Conservation (phyloP, 2,797 vertebrate genomes). For the Pseudochaenichthys georgianus region DNA sequence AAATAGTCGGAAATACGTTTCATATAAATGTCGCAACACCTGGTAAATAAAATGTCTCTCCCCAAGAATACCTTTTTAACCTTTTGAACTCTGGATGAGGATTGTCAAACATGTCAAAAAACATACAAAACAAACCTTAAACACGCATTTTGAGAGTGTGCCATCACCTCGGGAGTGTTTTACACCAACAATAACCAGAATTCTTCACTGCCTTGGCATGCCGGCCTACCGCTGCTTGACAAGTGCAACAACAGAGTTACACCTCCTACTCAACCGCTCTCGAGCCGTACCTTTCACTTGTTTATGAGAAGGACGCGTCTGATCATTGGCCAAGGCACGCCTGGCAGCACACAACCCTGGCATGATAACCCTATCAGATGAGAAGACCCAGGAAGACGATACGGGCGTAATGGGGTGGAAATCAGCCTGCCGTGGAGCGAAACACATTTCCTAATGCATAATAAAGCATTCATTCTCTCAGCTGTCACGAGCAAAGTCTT, state of each 20-base stretch:
- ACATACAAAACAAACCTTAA: too few species aligned
- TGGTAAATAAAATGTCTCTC: too few species aligned
- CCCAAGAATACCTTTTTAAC: too few species aligned
- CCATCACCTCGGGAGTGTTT: conserved; percentile 11
- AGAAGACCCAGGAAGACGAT: conserved; percentile 72
- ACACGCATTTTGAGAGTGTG: neutral
- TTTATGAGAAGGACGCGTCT: conserved; percentile 56
- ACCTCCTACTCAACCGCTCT: conserved; percentile 51
- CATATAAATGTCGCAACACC: too few species aligned
- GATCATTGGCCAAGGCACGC: conserved; percentile 58
- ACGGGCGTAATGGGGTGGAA: conserved; percentile 73
- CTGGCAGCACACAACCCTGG: conserved; percentile 57
- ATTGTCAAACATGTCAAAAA: too few species aligned
- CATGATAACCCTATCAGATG: conserved; percentile 66
- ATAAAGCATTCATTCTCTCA: conserved; percentile 74
- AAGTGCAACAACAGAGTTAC: conserved; percentile 43
- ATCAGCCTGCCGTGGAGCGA: conserved; percentile 58
- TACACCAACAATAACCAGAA: conserved; percentile 34
- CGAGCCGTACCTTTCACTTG: conserved; percentile 52
- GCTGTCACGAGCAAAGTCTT: conserved; percentile 68
- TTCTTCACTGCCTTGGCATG: conserved; percentile 25
- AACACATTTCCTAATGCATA: conserved; percentile 71
- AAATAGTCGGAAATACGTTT: too few species aligned
- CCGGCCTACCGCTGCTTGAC: conserved; percentile 30
- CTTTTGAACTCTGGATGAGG: too few species aligned